phyloP scores from a whole-genome alignment of 2,888 invertebrate species.

The Bugula neritina region DNA sequence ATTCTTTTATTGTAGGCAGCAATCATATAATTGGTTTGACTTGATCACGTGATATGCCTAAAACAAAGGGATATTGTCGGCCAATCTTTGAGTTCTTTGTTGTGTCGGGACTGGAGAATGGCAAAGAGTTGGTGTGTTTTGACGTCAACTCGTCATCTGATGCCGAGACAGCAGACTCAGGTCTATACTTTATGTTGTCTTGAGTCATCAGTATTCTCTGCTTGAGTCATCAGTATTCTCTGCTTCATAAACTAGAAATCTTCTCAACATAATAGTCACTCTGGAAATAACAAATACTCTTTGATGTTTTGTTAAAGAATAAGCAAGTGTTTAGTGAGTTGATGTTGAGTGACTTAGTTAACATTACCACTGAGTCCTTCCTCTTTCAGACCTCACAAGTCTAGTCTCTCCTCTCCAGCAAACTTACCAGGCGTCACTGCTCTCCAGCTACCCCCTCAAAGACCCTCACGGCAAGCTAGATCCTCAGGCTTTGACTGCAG shows the following conservation, averaged over 20 bases:
- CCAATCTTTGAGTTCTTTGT: background rate
- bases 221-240: too few relatives aligned
- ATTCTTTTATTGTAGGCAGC: too few relatives aligned
- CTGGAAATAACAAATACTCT: too few relatives aligned
- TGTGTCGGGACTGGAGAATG: background rate
- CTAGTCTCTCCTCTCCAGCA: slow-evolving; percentile 16
- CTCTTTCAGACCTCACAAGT: background rate
- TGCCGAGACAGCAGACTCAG: background rate
- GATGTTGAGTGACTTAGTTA: too few relatives aligned
- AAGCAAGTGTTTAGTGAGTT: too few relatives aligned
- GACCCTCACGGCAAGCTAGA: slow-evolving; percentile 1
- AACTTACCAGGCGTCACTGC: slow-evolving; percentile 9
- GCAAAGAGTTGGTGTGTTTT: background rate
- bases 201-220: too few relatives aligned
- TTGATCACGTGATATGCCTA: background rate
- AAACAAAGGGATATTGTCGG: background rate
- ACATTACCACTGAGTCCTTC: too few relatives aligned
- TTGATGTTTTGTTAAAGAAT: too few relatives aligned
- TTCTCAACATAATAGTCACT: too few relatives aligned
- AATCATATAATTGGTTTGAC: too few relatives aligned
- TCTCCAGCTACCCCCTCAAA: background rate
- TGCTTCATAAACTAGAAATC: too few relatives aligned
- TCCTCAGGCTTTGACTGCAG: slow-evolving; percentile 9
- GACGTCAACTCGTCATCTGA: background rate
- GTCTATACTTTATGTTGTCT: too few relatives aligned